Conservation (phyloP, 2,888 invertebrate genomes). For the Rhagium mordax region DNA sequence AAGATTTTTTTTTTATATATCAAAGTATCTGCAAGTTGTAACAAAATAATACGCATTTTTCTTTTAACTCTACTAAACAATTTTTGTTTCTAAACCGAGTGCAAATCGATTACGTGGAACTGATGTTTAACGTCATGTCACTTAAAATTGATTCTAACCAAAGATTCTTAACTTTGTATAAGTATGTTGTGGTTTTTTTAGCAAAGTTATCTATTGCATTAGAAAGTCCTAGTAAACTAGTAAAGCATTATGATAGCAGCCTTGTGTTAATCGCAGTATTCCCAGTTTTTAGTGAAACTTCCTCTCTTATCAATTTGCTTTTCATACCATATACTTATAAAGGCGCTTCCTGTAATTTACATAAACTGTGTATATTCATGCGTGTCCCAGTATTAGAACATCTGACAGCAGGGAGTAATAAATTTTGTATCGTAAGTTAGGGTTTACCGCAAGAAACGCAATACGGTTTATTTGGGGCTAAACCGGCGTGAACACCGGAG, state of each 20-base stretch:
- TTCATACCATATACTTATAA: neutral
- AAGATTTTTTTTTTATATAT: slow-evolving; percentile 28
- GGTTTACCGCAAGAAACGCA: neutral
- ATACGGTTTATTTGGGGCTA: neutral
- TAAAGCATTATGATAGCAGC: neutral
- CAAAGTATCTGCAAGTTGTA: neutral
- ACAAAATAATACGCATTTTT: neutral
- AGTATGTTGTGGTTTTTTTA: no score
- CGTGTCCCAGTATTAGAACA: neutral
- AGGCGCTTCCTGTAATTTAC: slow-evolving; percentile 11
- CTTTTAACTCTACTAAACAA: neutral
- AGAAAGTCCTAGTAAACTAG: no score
- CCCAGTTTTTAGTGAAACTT: neutral
- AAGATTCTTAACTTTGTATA: no score
- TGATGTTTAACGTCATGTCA: no score
- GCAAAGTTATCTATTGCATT: no score
- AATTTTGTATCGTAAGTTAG: neutral
- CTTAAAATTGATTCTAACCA: no score
- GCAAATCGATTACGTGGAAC: no score
- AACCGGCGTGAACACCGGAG: neutral
- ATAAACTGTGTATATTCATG: slow-evolving; percentile 4
- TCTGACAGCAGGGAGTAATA: neutral
- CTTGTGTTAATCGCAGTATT: neutral
- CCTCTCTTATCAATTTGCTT: neutral
- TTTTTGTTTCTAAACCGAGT: no score